Conservation (phyloP, 2,888 invertebrate genomes). For the Agrenia bidenticulata region DNA sequence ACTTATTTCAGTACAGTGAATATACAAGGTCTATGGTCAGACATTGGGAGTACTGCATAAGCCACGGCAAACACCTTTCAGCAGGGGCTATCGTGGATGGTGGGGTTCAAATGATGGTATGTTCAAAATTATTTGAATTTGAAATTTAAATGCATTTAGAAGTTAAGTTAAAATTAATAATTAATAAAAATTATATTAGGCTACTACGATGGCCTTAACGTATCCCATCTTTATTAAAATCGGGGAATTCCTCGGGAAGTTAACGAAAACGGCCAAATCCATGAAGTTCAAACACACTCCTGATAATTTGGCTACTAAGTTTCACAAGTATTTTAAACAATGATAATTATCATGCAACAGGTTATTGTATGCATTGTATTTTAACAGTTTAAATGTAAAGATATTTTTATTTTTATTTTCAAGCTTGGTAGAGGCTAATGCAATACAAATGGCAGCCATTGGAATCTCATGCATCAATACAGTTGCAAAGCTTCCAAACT, state of each 20-base stretch:
- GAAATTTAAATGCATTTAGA: too few species aligned
- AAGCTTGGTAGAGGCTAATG: constrained; percentile 10
- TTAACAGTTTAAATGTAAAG: too few species aligned
- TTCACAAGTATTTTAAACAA: constrained; percentile 28
- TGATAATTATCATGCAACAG: too few species aligned
- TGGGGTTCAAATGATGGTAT: constrained; percentile 29
- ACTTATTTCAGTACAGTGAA: constrained; percentile 22
- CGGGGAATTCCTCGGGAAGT: constrained; percentile 21
- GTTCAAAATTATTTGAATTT: background rate
- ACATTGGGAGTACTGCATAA: constrained; percentile 17
- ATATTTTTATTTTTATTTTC: constrained; percentile 6
- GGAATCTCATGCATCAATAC: constrained; percentile 8
- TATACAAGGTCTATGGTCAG: constrained; percentile 22
- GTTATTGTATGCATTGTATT: too few species aligned
- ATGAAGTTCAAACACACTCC: background rate
- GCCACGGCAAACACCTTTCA: constrained; percentile 6
- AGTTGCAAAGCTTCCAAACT: background rate
- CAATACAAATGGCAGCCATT: constrained; percentile 20
- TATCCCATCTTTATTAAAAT: constrained; percentile 43
- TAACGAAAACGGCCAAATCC: constrained; percentile 8
- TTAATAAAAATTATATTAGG: background rate
- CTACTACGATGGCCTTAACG: constrained; percentile 19
- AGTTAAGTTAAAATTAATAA: background rate
- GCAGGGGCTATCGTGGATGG: constrained; percentile 24
- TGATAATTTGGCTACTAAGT: constrained; percentile 11